These are phyloP conservation scores for Cotesia typhae DNA, from an alignment of 1,140 invertebrate genomes.

Conservation along the genomic window DNA sequence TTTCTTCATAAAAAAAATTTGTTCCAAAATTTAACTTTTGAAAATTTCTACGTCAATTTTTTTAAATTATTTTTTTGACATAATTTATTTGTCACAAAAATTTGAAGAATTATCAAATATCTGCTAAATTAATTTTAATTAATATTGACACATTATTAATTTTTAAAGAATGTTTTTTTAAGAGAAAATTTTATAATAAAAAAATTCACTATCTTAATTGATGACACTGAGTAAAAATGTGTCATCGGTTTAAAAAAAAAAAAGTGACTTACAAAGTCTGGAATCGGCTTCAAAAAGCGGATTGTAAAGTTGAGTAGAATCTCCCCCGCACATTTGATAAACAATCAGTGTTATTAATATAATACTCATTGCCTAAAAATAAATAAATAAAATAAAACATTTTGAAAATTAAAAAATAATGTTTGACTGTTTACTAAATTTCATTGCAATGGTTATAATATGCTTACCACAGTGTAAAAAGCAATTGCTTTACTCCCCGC, in stretches of 20 bases:
- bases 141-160: no score
- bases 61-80: no score
- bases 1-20: no score
- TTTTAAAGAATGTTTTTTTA: no score
- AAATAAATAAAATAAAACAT: conserved; percentile 21
- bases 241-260: conserved; percentile 24
- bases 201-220: background rate
- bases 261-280: conserved; percentile 72
- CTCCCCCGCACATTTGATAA: conserved; percentile 83
- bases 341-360: conserved; percentile 77
- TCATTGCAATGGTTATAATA: background rate
- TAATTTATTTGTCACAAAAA: no score
- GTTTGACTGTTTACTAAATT: conserved; percentile 4
- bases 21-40: no score
- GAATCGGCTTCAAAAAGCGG: conserved; percentile 89
- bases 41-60: no score
- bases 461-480: conserved; percentile 74
- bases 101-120: no score
- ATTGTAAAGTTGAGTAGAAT: conserved; percentile 86
- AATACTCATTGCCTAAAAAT: conserved; percentile 72
- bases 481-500: conserved; percentile 80
- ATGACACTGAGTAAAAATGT: background rate
- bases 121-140: no score
- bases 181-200: no score
- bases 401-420: conserved; percentile 1